phyloP scores from a whole-genome alignment of 2,113 vertebrate species.

The Redunca redunca region DNA sequence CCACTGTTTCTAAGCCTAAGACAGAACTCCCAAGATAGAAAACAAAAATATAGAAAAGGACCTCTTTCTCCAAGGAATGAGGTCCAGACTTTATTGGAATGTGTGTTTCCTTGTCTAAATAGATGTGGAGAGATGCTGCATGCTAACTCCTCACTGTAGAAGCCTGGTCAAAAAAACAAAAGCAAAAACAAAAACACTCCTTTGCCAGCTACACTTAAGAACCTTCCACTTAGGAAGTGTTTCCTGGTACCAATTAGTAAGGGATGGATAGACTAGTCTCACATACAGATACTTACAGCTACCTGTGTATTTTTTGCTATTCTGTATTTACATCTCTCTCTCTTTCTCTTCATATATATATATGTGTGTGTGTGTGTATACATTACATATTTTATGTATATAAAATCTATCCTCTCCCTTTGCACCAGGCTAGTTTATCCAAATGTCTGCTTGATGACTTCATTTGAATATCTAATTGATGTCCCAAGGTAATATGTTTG shows the following conservation, averaged over 20 bases:
- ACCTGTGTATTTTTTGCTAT: not conserved
- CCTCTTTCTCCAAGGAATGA: not conserved
- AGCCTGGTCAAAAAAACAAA: not conserved
- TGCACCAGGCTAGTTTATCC: not conserved
- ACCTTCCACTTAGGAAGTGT: not conserved
- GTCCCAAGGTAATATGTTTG: not conserved
- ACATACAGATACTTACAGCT: not conserved
- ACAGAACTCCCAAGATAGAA: not conserved
- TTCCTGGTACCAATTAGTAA: not conserved
- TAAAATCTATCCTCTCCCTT: not conserved
- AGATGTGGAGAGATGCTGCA: not conserved
- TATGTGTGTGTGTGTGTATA: not conserved
- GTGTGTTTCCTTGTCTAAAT: not conserved
- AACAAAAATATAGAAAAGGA: not conserved
- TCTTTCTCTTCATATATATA: not conserved
- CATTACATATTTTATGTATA: not conserved
- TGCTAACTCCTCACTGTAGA: not conserved
- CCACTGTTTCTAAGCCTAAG: not conserved
- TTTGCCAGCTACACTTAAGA: not conserved
- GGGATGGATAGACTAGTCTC: not conserved
- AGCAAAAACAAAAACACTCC: not conserved
- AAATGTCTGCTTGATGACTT: not conserved
- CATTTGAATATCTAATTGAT: not conserved
- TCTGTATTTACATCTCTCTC: not conserved
- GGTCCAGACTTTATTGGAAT: not conserved